These are phyloP conservation scores for Moxostoma hubbsi DNA, from an alignment of 2,797 vertebrate genomes.

Conservation along the genomic window DNA sequence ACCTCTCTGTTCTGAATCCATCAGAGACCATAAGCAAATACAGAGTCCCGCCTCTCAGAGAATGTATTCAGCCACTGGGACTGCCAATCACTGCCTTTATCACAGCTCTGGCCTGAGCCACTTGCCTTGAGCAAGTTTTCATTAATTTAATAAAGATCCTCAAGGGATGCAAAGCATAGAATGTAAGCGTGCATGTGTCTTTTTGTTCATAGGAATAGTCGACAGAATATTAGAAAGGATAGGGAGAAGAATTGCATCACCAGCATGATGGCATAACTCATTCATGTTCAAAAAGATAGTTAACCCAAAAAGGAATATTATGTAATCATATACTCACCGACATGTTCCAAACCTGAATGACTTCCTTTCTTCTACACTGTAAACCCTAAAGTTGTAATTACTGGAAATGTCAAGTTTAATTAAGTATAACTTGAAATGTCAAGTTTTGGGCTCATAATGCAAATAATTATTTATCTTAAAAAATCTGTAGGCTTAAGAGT, in stretches of 20 bases:
- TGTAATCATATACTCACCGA: too few relatives aligned
- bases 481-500: too few relatives aligned
- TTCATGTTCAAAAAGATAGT: too few relatives aligned
- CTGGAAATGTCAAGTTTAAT: too few relatives aligned
- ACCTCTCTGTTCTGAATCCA: constrained; percentile 31
- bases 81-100: constrained; percentile 58
- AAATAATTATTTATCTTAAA: too few relatives aligned
- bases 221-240: neutral
- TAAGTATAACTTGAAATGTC: too few relatives aligned
- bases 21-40: constrained; percentile 47
- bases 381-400: too few relatives aligned
- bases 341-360: too few relatives aligned
- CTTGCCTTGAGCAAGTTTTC: constrained; percentile 65
- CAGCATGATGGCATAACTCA: neutral
- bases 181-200: constrained; percentile 11
- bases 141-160: constrained; percentile 67
- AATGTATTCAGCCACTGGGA: constrained; percentile 14
- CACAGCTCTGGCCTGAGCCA: constrained; percentile 31
- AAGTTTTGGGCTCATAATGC: too few relatives aligned
- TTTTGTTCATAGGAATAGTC: neutral
- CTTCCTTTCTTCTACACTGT: too few relatives aligned
- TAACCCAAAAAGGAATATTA: too few relatives aligned
- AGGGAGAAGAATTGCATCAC: neutral
- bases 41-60: constrained; percentile 44
- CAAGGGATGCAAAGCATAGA: constrained; percentile 36